Percentiles rank a stretch among this genome's conserved stretches.
Evolutionary conservation across 2,113 vertebrate species (phyloP).

Genomic region (Pteropus alecto): DNA sequence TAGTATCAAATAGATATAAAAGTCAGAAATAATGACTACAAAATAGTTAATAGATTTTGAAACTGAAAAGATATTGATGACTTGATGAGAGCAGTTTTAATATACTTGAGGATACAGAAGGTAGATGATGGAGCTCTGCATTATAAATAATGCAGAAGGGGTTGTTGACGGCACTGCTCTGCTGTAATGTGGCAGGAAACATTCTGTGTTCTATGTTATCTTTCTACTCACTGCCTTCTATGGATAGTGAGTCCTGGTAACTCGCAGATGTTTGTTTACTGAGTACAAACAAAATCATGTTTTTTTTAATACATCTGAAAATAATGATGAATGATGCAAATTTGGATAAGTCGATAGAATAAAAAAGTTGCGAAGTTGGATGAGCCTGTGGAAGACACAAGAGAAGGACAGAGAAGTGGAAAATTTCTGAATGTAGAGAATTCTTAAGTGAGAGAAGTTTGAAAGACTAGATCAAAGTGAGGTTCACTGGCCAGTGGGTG

Average conservation of each 20-base stretch:
- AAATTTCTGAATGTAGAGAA: background rate
- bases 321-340: background rate
- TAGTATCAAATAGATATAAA: background rate
- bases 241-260: background rate
- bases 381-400: background rate
- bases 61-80: background rate
- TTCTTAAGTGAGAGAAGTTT: background rate
- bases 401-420: background rate
- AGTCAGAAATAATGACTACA: background rate
- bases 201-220: accelerated
- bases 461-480: background rate
- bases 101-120: background rate
- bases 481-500: background rate
- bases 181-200: accelerated
- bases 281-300: background rate
- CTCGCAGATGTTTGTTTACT: background rate
- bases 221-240: background rate
- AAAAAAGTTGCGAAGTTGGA: background rate
- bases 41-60: background rate
- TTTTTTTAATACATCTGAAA: background rate
- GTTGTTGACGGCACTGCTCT: background rate
- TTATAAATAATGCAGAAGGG: accelerated
- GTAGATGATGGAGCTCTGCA: background rate
- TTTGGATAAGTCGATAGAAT: background rate
- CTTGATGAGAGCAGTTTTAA: background rate